These are phyloP conservation scores for Sepiola atlantica DNA, from an alignment of 2,888 invertebrate genomes.

Conservation along the genomic window DNA sequence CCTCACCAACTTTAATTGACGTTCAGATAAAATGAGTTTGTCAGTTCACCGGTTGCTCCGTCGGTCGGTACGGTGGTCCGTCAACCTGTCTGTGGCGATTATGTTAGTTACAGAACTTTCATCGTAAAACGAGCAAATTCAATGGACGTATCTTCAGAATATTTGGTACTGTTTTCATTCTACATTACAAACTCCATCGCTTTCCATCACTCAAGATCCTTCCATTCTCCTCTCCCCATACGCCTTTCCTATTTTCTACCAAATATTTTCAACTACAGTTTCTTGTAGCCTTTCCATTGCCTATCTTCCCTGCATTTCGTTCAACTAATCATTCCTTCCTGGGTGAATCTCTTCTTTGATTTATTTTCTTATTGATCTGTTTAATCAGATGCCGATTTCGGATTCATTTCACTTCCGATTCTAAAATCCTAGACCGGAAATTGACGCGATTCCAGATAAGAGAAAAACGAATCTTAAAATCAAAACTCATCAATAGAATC, in stretches of 20 bases:
- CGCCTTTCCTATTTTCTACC: neutral
- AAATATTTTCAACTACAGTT: neutral
- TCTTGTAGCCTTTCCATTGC: neutral
- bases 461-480: neutral
- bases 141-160: too few relatives aligned
- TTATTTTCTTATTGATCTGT: neutral
- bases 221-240: neutral
- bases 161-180: neutral
- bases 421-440: neutral
- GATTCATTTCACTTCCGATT: neutral
- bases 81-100: too few relatives aligned
- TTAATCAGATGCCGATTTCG: neutral
- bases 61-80: too few relatives aligned
- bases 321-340: neutral
- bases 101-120: too few relatives aligned
- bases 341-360: neutral
- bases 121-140: too few relatives aligned
- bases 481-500: neutral
- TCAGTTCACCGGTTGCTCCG: too few relatives aligned
- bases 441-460: slow-evolving; percentile 12
- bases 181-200: neutral
- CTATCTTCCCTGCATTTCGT: neutral
- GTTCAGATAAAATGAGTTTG: too few relatives aligned
- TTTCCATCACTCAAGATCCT: neutral
- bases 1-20: too few relatives aligned